These are phyloP conservation scores for Aleadryas rufinucha DNA, from an alignment of 2,113 vertebrate species.

Conservation along the genomic window DNA sequence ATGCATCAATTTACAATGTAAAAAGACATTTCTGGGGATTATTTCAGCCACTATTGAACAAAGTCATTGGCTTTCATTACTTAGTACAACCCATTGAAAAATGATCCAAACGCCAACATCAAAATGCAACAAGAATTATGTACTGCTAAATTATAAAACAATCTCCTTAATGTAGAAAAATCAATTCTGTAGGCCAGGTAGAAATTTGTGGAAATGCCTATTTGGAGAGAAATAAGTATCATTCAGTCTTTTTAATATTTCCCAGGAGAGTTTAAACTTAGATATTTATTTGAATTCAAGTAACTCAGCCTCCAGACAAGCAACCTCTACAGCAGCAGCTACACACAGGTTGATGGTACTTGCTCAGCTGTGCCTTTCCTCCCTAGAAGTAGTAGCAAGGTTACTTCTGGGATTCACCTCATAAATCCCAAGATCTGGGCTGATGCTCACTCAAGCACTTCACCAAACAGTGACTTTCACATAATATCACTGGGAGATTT, in stretches of 20 bases:
- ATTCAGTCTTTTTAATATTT: not conserved
- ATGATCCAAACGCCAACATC: not conserved
- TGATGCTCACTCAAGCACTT: not conserved
- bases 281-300: not conserved
- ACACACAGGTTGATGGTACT: not conserved
- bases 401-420: not conserved
- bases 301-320: not conserved
- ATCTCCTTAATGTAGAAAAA: slow-evolving; percentile 30
- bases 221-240: not conserved
- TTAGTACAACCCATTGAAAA: not conserved
- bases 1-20: not conserved
- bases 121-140: slow-evolving; percentile 26
- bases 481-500: fast-evolving
- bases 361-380: not conserved
- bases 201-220: not conserved
- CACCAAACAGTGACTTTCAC: not conserved
- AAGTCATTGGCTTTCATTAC: slow-evolving; percentile 23
- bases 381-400: fast-evolving
- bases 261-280: not conserved
- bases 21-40: not conserved
- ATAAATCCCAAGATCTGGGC: not conserved
- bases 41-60: not conserved
- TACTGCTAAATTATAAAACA: slow-evolving; percentile 32
- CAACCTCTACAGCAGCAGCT: not conserved
- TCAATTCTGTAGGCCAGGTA: slow-evolving; percentile 19